Evolutionary conservation across 2,797 vertebrate genomes (phyloP), one percentile per base, ranked within the genome.

Genomic region (Argyrosomus regius): DNA sequence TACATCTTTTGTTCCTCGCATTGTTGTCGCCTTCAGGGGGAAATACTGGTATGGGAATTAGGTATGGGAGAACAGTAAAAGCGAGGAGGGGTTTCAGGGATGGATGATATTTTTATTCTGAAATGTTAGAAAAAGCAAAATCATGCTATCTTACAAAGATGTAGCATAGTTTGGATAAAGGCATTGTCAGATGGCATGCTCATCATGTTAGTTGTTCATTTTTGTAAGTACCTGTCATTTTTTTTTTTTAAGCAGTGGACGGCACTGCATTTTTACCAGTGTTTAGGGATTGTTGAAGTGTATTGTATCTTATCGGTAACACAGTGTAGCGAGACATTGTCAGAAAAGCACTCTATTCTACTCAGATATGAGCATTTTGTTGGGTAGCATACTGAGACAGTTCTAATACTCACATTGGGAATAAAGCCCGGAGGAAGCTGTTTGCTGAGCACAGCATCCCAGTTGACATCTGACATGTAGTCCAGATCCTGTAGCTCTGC

Each of bases 401-500:
- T 58, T 72, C 59, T 57, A 22, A 71, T 61, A 88, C 96, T 97
- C 91, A 98, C 98, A 8, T 95, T 97, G 79, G 98, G 98, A 87
- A 97, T 94, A 91, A 99, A 99, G 67, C 96, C 96, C 3, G 98
- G 97, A 53, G 92, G 78, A 62, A 97, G 90, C 87, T 95, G 96
- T 89, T 99, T 99, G 92, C 95, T 95, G 54, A 98, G 93, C 75
- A 98, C 97, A 3, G 96, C 95, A 14, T 98, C 96, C 98, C 98
- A 99, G 91, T 97, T 97, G 85, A 97, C 94, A 13, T 97, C 95
- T 35, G 95, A 96, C 92, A 99, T 94, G 57, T 95, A 97, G 0
- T 97, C 95, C 66, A 96, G 93, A 77, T 94, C 95, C 90, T 98
- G 97, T 54, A 99, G 88, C 79, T 98, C 96, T 0, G 94, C 94